Conservation (phyloP, 2,113 vertebrate genomes). For the Geococcyx californianus region DNA sequence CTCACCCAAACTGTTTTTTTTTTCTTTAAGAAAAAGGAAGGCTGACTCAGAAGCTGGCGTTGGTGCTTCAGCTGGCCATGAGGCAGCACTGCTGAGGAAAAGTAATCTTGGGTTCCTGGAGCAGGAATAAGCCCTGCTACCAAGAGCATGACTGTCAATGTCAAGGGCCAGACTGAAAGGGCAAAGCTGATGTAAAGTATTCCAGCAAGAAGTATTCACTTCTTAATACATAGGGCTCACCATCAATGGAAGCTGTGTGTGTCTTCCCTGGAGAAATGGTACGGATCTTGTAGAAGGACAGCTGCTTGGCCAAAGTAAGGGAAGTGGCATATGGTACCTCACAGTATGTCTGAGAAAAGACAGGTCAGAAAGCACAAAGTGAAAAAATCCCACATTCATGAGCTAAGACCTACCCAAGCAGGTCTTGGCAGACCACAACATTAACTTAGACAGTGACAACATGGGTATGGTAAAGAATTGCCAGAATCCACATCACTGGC, state of each 20-base stretch:
- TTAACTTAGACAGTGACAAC: neutral
- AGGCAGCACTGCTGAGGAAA: neutral
- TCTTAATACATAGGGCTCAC: slow-evolving; percentile 70
- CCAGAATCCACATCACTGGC: neutral
- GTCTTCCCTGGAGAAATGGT: slow-evolving; percentile 90
- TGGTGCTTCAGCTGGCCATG: neutral
- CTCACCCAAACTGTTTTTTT: neutral
- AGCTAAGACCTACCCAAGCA: neutral
- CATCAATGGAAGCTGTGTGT: slow-evolving; percentile 95
- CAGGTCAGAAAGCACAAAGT: neutral
- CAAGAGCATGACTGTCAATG: neutral
- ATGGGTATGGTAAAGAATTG: neutral
- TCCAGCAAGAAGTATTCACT: neutral
- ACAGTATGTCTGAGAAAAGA: slow-evolving; percentile 81
- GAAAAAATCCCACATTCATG: neutral
- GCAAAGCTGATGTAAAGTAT: neutral
- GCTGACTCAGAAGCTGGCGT: neutral
- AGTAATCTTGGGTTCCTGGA: neutral
- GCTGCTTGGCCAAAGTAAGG: slow-evolving; percentile 91
- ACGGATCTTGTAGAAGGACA: slow-evolving; percentile 91
- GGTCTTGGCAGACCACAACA: neutral
- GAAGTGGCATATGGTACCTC: slow-evolving; percentile 91
- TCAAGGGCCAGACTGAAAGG: neutral
- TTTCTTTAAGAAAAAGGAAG: neutral
- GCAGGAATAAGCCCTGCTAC: neutral